phyloP scores from a whole-genome alignment of 64 coral and sea anemone genomes.

The Trachythela sp. region DNA sequence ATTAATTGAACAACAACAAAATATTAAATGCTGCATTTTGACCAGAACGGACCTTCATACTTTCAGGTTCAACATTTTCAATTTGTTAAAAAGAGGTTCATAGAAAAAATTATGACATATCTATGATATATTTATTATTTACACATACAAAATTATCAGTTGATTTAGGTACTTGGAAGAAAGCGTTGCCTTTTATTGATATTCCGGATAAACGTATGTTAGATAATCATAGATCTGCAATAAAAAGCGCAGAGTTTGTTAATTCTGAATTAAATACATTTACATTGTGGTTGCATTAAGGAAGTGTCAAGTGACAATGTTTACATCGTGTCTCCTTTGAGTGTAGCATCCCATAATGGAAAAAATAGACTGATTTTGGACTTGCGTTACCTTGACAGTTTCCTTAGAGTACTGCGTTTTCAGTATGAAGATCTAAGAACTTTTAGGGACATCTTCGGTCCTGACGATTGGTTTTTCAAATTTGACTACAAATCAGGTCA shows the following conservation, averaged over 20 bases:
- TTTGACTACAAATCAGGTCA: slow-evolving; percentile 35
- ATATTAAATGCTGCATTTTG: no score
- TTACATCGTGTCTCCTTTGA: background rate
- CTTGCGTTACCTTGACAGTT: background rate
- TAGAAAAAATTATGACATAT: no score
- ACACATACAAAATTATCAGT: no score
- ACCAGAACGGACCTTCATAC: no score
- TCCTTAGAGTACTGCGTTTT: background rate
- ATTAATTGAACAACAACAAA: no score
- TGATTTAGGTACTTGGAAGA: no score
- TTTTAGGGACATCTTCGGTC: background rate
- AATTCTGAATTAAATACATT: background rate
- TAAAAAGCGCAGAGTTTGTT: background rate
- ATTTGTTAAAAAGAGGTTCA: no score
- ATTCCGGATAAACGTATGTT: background rate
- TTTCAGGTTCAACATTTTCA: no score
- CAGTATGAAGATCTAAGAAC: slow-evolving; percentile 34
- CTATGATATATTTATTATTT: no score
- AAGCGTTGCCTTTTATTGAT: background rate
- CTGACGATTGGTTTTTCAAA: background rate
- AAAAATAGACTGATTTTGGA: background rate
- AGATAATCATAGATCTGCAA: background rate
- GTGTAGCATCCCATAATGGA: background rate
- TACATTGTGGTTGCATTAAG: background rate
- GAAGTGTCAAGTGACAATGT: background rate